Conservation (phyloP, 1,140 invertebrate genomes). For the Amphibalanus amphitrite region DNA sequence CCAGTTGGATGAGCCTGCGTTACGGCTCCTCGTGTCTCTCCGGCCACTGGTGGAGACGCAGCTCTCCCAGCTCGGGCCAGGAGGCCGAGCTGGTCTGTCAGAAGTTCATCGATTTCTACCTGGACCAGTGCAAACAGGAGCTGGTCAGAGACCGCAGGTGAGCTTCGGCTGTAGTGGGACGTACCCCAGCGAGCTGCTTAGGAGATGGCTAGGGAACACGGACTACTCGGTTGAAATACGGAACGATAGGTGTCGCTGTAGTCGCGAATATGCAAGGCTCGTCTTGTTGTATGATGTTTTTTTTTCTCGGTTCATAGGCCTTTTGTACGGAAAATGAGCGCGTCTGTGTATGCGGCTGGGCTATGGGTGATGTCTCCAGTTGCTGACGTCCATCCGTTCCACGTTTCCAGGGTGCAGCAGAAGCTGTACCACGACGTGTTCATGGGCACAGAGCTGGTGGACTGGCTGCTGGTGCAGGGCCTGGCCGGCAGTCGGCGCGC, state of each 20-base stretch:
- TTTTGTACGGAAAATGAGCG: too few species aligned
- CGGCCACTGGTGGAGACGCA: constrained; percentile 45
- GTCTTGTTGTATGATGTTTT: too few species aligned
- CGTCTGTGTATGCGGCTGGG: too few species aligned
- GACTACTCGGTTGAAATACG: too few species aligned
- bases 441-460: constrained; percentile 59
- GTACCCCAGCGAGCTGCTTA: too few species aligned
- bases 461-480: constrained; percentile 66
- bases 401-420: constrained; percentile 40
- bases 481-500: constrained; percentile 52
- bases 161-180: too few species aligned
- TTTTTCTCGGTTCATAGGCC: too few species aligned
- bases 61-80: constrained; percentile 57
- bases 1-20: constrained; percentile 30
- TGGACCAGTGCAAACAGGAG: constrained; percentile 55
- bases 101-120: constrained; percentile 68
- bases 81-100: constrained; percentile 52
- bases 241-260: too few species aligned
- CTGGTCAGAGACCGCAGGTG: constrained; percentile 55
- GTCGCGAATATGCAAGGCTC: too few species aligned
- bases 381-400: neutral
- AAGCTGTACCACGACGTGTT: constrained; percentile 59
- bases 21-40: constrained; percentile 47
- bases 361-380: neutral
- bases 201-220: too few species aligned